Percentiles rank a stretch among this genome's conserved stretches.
These are phyloP conservation scores for Pyrgilauda ruficollis DNA, from an alignment of 2,113 vertebrate genomes.

Conservation along the genomic window DNA sequence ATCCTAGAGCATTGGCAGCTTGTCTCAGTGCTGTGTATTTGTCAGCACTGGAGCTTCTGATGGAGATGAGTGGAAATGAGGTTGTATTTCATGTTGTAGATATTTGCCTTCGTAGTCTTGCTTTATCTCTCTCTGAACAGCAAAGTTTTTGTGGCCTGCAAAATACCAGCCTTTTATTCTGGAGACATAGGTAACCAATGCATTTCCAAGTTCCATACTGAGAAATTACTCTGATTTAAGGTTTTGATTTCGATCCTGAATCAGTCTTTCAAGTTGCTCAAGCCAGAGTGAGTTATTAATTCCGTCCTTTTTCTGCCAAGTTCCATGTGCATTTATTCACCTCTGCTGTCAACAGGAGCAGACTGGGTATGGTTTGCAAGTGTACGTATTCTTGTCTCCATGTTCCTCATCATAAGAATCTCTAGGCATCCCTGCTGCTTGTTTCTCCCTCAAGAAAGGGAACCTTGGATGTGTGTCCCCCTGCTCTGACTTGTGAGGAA, in stretches of 20 bases:
- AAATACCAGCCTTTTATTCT: background rate
- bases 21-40: background rate
- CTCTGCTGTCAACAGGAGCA: background rate
- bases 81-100: background rate
- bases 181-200: background rate
- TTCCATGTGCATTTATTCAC: background rate
- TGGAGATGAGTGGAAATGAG: background rate
- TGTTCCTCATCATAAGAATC: background rate
- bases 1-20: background rate
- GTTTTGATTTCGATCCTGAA: background rate
- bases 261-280: background rate
- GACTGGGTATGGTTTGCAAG: background rate
- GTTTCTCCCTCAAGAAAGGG: background rate
- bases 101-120: background rate
- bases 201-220: background rate
- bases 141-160: background rate
- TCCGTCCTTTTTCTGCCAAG: background rate
- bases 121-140: background rate
- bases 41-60: background rate
- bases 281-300: background rate
- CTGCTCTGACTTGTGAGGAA: background rate
- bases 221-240: constrained; percentile 17
- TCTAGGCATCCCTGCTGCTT: background rate
- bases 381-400: background rate
- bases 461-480: background rate